phyloP scores from a whole-genome alignment of 2,888 invertebrate genomes.

The Acanthacorydalis orientalis region DNA sequence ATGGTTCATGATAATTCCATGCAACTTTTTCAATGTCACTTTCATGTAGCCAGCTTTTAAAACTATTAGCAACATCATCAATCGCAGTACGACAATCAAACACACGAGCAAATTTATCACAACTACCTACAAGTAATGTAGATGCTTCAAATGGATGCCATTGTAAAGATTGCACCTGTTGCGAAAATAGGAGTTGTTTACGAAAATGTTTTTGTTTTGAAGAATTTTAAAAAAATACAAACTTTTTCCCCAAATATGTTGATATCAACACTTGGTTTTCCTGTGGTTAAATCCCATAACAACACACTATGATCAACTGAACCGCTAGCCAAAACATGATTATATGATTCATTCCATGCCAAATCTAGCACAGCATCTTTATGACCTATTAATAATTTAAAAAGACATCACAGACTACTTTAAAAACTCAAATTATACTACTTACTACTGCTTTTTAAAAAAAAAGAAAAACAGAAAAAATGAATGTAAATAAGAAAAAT shows the following conservation, averaged over 20 bases:
- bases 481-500: too few species aligned
- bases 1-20: slow-evolving; percentile 71
- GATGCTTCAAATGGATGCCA: slow-evolving; percentile 78
- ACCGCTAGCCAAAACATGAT: slow-evolving; percentile 79
- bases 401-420: too few species aligned
- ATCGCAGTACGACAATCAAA: slow-evolving; percentile 56
- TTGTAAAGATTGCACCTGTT: slow-evolving; percentile 57
- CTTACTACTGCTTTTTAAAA: too few species aligned
- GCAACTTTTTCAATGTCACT: slow-evolving; percentile 74
- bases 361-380: slow-evolving; percentile 80
- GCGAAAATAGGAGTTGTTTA: neutral
- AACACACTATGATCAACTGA: slow-evolving; percentile 79
- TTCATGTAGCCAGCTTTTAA: slow-evolving; percentile 52
- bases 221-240: slow-evolving; percentile 7
- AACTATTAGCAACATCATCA: slow-evolving; percentile 26
- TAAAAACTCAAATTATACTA: too few species aligned
- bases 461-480: too few species aligned
- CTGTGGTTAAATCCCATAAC: slow-evolving; percentile 83
- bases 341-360: slow-evolving; percentile 72
- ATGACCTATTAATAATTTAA: slow-evolving; percentile 39
- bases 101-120: slow-evolving; percentile 63
- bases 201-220: neutral
- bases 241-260: slow-evolving; percentile 61
- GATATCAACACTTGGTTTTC: slow-evolving; percentile 57
- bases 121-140: slow-evolving; percentile 65